These are phyloP conservation scores for Nyctereutes procyonoides DNA, from an alignment of 2,113 vertebrate genomes.

Conservation along the genomic window DNA sequence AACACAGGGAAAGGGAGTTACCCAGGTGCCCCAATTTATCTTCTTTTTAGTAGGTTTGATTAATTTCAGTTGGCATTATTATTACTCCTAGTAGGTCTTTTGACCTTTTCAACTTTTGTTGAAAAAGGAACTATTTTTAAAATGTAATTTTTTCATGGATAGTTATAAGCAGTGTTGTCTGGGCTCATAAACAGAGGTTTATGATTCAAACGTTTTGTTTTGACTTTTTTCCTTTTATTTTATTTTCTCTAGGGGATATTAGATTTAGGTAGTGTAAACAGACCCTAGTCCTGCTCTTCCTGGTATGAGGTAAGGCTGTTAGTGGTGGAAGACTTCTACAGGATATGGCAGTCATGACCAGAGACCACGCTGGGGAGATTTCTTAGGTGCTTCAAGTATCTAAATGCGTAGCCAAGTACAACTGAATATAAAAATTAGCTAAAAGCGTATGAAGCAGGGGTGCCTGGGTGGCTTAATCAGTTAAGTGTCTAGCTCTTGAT, in stretches of 20 bases:
- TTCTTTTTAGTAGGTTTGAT: background rate
- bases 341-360: background rate
- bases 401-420: background rate
- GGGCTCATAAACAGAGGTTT: background rate
- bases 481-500: background rate
- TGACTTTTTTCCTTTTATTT: background rate
- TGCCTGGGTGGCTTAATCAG: background rate
- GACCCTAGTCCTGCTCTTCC: no score
- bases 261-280: background rate
- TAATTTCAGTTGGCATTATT: background rate
- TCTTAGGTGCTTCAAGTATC: background rate
- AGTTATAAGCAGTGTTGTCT: background rate
- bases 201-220: background rate
- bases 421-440: background rate
- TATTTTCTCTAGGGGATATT: background rate
- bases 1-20: background rate
- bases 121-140: background rate
- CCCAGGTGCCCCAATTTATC: background rate
- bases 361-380: background rate
- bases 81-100: background rate
- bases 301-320: background rate
- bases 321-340: background rate
- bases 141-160: background rate
- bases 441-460: background rate
- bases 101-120: background rate